Percentiles rank a stretch among this genome's conserved stretches.
Evolutionary conservation across 2,113 vertebrate genomes (phyloP).

Genomic region (Pterocles gutturalis): DNA sequence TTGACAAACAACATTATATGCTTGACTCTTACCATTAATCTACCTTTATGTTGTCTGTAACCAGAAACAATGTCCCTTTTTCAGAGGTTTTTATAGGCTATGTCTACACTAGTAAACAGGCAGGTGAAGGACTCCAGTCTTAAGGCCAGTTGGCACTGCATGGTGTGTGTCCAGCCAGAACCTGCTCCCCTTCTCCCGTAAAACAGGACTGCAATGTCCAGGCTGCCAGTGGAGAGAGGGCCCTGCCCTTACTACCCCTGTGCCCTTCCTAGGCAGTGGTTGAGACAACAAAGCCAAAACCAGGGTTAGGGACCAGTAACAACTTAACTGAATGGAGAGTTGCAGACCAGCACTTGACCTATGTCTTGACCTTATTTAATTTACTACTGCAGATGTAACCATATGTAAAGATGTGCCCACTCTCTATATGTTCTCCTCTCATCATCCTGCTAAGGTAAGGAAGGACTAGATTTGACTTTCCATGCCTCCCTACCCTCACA

Average conservation of each 20-base stretch:
- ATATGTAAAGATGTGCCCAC: background rate
- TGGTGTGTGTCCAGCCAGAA: background rate
- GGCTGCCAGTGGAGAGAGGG: background rate
- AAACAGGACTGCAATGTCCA: background rate
- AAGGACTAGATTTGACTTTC: background rate
- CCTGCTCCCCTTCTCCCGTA: background rate
- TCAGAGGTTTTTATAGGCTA: background rate
- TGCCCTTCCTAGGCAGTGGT: background rate
- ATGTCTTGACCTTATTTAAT: background rate
- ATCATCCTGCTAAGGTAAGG: background rate
- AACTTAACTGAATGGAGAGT: background rate
- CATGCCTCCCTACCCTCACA: background rate
- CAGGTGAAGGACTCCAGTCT: background rate
- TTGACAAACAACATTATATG: background rate
- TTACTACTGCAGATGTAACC: background rate
- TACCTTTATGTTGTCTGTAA: background rate
- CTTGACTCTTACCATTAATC: background rate
- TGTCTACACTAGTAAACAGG: background rate
- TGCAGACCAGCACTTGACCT: background rate
- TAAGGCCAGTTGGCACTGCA: background rate
- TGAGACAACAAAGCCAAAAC: background rate
- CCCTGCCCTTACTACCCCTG: background rate
- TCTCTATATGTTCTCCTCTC: background rate
- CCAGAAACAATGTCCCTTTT: background rate
- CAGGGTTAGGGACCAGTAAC: background rate